Conservation (phyloP, 2,797 vertebrate genomes). For the Catamblyrhynchus diadema region DNA sequence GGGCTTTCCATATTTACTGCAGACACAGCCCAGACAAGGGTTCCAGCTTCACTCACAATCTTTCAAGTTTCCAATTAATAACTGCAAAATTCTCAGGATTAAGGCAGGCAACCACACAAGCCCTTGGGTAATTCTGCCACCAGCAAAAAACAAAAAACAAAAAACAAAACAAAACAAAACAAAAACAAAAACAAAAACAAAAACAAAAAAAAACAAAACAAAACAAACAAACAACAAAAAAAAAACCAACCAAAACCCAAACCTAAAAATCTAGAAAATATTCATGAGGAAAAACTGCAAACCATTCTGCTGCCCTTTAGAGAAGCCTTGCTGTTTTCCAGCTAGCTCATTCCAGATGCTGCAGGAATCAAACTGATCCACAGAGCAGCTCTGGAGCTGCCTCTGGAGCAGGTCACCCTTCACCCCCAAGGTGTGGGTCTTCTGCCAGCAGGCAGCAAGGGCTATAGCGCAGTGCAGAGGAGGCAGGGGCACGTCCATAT, state of each 20-base stretch:
- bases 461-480: neutral
- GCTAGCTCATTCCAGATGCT: neutral
- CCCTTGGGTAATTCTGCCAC: neutral
- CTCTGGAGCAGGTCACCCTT: neutral
- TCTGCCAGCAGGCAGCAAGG: neutral
- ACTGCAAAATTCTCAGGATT: neutral
- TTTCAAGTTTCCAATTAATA: slow-evolving; percentile 4
- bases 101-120: neutral
- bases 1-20: neutral
- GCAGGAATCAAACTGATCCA: neutral
- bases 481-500: fast-evolving
- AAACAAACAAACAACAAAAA: too few relatives aligned
- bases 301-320: neutral
- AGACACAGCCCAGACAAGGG: neutral
- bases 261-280: neutral
- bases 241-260: neutral
- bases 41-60: neutral
- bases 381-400: neutral
- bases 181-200: too few relatives aligned
- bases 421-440: neutral
- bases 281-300: neutral
- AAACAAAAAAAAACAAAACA: too few relatives aligned
- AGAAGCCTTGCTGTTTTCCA: neutral
- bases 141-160: fast-evolving
- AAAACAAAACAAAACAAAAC: too few relatives aligned